phyloP scores from a whole-genome alignment of 2,797 vertebrate species.

The Chrosomus eos region DNA sequence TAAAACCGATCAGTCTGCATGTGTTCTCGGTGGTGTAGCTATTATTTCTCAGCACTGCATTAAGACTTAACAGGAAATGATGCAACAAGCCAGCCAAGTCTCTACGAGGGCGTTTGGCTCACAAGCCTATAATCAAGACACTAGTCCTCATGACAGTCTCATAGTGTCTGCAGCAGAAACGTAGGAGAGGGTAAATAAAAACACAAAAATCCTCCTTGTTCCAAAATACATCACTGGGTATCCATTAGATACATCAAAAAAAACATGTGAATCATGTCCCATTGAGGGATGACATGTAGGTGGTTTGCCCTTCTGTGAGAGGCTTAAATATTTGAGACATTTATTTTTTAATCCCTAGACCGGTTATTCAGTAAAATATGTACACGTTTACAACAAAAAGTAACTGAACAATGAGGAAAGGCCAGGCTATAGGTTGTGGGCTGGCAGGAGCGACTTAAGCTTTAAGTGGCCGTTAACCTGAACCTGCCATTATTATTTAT shows the following conservation, averaged over 20 bases:
- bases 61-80: constrained; percentile 57
- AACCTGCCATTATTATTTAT: constrained; percentile 49
- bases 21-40: constrained; percentile 18
- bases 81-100: constrained; percentile 55
- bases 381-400: background rate
- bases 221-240: constrained; percentile 30
- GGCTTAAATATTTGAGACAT: background rate
- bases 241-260: constrained; percentile 43
- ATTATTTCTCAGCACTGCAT: constrained; percentile 29
- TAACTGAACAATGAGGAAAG: constrained; percentile 17
- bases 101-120: constrained; percentile 41
- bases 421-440: background rate
- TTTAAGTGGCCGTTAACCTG: constrained; percentile 41
- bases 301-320: constrained; percentile 12
- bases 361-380: constrained; percentile 5
- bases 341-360: background rate
- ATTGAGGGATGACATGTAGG: constrained; percentile 1
- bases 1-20: background rate
- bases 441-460: constrained; percentile 14
- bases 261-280: constrained; percentile 32
- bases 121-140: constrained; percentile 58
- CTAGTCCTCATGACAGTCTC: constrained; percentile 43
- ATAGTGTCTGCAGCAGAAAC: constrained; percentile 33
- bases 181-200: constrained; percentile 38
- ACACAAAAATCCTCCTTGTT: constrained; percentile 37